Percentiles rank a stretch among this genome's conserved stretches.
Evolutionary conservation across 2,888 invertebrate species (phyloP).

Genomic region (Endotricha flammealis): DNA sequence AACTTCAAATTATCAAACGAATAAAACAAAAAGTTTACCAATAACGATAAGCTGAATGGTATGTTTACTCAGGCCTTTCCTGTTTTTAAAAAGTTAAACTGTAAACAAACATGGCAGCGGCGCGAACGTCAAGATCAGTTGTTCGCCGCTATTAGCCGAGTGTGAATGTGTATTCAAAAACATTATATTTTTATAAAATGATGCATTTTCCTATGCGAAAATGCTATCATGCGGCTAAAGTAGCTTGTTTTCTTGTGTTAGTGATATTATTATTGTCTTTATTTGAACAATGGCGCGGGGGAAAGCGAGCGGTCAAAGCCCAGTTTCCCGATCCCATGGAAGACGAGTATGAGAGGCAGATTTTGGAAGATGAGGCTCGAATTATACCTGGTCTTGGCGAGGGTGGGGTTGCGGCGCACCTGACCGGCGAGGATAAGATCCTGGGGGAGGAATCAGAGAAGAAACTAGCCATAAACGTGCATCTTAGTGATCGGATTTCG

Average conservation of each 20-base stretch:
- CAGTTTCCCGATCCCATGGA: slow-evolving; percentile 34
- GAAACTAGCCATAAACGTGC: slow-evolving; percentile 91
- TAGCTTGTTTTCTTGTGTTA: slow-evolving; percentile 44
- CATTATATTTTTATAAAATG: slow-evolving; percentile 26
- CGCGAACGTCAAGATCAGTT: slow-evolving; percentile 45
- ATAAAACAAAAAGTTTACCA: slow-evolving; percentile 20
- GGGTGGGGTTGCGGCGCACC: slow-evolving; percentile 80
- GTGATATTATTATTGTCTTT: slow-evolving; percentile 51
- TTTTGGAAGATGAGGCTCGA: slow-evolving; percentile 80
- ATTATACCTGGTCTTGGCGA: slow-evolving; percentile 85
- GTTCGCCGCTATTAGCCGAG: slow-evolving; percentile 32
- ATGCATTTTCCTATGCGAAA: slow-evolving; percentile 60
- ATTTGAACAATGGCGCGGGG: slow-evolving; percentile 67
- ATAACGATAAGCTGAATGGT: slow-evolving; percentile 18
- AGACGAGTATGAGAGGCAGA: slow-evolving; percentile 64
- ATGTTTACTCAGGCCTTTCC: slow-evolving; percentile 80
- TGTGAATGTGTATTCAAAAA: slow-evolving; percentile 11
- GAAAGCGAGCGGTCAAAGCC: slow-evolving; percentile 44
- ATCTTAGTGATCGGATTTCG: slow-evolving; percentile 92
- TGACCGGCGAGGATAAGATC: slow-evolving; percentile 81
- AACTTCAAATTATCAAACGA: too few species aligned
- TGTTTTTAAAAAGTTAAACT: slow-evolving; percentile 49
- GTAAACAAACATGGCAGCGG: slow-evolving; percentile 49
- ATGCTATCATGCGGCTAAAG: slow-evolving; percentile 56
- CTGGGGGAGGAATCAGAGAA: slow-evolving; percentile 85